These are phyloP conservation scores for Melanotaenia parkinsoni DNA, from an alignment of 2,797 vertebrate species.

Conservation along the genomic window DNA sequence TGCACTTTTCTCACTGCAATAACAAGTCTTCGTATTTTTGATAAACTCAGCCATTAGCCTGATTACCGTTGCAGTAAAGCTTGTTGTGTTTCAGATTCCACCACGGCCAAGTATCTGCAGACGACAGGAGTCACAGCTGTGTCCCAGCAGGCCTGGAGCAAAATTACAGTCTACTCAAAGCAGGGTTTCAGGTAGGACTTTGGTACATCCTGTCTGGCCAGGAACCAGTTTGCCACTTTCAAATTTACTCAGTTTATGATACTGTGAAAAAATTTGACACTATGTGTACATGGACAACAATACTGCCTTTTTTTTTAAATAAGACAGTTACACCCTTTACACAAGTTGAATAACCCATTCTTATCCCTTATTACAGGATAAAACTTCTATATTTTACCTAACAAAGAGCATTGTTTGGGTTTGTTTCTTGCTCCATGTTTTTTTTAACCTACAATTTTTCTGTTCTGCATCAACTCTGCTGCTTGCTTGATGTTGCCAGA, in stretches of 20 bases:
- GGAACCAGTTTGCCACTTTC: not conserved
- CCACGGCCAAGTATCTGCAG: constrained; percentile 82
- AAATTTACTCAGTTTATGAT: not conserved
- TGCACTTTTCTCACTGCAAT: not conserved
- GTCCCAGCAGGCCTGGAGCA: constrained; percentile 86
- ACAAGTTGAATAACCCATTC: too few relatives aligned
- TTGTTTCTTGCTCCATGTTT: too few relatives aligned
- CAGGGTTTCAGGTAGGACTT: constrained; percentile 86
- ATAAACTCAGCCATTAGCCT: not conserved
- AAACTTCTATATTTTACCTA: too few relatives aligned
- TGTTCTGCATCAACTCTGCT: too few relatives aligned
- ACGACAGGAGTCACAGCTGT: constrained; percentile 84
- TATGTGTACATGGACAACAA: too few relatives aligned
- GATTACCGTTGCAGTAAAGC: not conserved
- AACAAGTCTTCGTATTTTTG: not conserved
- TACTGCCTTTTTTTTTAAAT: too few relatives aligned
- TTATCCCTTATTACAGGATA: too few relatives aligned
- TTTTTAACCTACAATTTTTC: too few relatives aligned
- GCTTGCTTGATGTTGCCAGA: too few relatives aligned
- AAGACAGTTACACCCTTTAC: too few relatives aligned
- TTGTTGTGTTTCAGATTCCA: constrained; percentile 81
- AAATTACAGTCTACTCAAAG: constrained; percentile 81
- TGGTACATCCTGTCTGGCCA: too few relatives aligned
- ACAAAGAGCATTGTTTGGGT: too few relatives aligned
- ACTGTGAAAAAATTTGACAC: not conserved